Base-by-base conservation (phyloP, 2,888 invertebrate species). In the Drosophila buzzatii region DNA sequence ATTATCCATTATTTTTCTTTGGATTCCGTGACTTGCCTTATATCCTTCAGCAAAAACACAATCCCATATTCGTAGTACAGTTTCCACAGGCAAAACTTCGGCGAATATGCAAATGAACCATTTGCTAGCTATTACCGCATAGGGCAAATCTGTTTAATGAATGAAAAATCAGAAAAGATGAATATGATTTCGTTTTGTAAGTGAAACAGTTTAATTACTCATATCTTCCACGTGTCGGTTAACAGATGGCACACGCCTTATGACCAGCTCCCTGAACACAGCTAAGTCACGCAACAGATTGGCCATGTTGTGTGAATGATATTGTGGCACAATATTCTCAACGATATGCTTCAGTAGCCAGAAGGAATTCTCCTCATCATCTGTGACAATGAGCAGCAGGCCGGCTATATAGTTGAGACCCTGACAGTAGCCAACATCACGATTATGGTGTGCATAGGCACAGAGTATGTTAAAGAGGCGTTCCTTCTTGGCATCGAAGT, bases 41-140 rank as follows among this genome's bases (percentile, higher is more conserved):
- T 97, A 97, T 49, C 99, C 99, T 93, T 99, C 99, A 85, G 97
- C 96, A 94, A 99, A 98, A 70, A 99, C 94, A 91, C 98, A 98
- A 93, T 99, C 99, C 98, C 99, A 99, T 93, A 99, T 97, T 90
- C 99, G 95, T 27, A 98, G 94, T 47, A 98, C 98, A 9, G 99
- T 99, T 95, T 99, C 98, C 68, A 97, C 96, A 1, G 98, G 98
- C 70, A 99, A 94, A 62, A 98, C 98, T 94, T 99, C 98, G 59
- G 97, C 97, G 93, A 96, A 98, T 58, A 98, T 94, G 91, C 98
- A 99, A 85, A 99, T 96, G 92, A 99, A 98, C 98, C 98, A 99
- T 94, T 98, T 99, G 68, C 98, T 98, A 35, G 97, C 96, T 85
- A 98, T 96, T 68, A 98, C 96, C 61, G 97, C 96, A 97, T 98